These are phyloP conservation scores for Petromus typicus DNA, from an alignment of 2,113 vertebrate species.

Conservation along the genomic window DNA sequence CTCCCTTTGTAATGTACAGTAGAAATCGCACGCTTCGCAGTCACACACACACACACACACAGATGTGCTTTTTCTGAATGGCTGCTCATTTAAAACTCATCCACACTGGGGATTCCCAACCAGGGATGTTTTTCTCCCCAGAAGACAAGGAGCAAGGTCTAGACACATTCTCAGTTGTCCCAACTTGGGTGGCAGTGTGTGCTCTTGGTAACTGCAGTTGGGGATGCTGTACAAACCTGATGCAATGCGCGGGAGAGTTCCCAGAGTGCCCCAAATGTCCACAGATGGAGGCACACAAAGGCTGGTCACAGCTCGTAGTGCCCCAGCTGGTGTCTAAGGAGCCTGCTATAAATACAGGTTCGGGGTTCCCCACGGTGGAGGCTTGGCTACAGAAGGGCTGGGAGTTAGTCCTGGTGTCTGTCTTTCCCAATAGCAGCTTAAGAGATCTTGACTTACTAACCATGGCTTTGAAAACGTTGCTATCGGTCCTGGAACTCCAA, in stretches of 20 bases:
- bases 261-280: neutral
- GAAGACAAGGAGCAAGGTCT: neutral
- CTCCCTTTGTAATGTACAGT: neutral
- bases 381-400: neutral
- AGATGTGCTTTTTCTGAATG: neutral
- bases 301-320: neutral
- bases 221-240: too few relatives aligned
- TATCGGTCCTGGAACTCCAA: neutral
- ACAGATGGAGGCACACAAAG: neutral
- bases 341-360: neutral
- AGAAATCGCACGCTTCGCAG: neutral
- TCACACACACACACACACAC: neutral
- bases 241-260: rapidly evolving
- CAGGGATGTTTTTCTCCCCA: too few relatives aligned
- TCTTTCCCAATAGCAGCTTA: neutral
- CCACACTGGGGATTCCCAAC: neutral
- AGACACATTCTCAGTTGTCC: neutral
- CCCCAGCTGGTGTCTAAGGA: neutral
- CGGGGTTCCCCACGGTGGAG: neutral
- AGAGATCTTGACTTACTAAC: neutral
- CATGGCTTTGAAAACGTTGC: neutral
- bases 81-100: neutral
- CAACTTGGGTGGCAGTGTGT: too few relatives aligned
- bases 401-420: neutral
- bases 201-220: neutral